A percentile compares a stretch with the other conserved stretches of the same genome.
These are phyloP conservation scores for Eulacestoma nigropectus DNA, from an alignment of 2,113 vertebrate species.

Conservation along the genomic window DNA sequence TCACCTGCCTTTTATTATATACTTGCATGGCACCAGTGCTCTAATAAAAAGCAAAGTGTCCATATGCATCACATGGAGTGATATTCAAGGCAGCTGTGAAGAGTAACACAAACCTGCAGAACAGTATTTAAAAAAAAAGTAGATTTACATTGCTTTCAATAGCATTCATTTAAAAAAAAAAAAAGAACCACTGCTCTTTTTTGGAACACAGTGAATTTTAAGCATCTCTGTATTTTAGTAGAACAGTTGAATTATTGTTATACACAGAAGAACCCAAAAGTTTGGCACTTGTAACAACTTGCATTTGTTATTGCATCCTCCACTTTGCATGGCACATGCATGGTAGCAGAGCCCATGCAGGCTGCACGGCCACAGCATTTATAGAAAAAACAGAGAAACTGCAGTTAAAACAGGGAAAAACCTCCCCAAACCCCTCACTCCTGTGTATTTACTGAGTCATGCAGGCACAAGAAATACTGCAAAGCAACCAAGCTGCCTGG, in stretches of 20 bases:
- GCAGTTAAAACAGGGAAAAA: neutral
- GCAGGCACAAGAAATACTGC: slow-evolving; percentile 3
- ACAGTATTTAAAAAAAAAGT: neutral
- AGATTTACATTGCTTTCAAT: slow-evolving; percentile 27
- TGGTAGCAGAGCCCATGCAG: neutral
- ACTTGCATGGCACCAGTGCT: neutral
- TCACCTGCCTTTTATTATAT: neutral
- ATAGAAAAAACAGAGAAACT: slow-evolving; percentile 10
- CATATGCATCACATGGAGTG: neutral
- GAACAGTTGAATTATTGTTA: neutral
- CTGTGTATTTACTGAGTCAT: neutral
- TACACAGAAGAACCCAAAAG: slow-evolving; percentile 23
- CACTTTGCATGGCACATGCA: neutral
- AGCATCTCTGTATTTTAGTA: slow-evolving; percentile 16
- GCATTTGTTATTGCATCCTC: slow-evolving; percentile 64
- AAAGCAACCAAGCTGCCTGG: neutral
- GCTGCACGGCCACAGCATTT: neutral
- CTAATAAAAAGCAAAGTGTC: neutral
- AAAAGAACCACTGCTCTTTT: neutral
- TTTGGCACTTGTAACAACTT: slow-evolving; percentile 70
- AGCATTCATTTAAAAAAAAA: neutral
- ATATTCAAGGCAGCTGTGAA: slow-evolving; percentile 57
- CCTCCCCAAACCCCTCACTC: neutral
- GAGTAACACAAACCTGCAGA: slow-evolving; percentile 38
- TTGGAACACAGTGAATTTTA: slow-evolving; percentile 49